Base-by-base conservation (phyloP, 2,888 invertebrate genomes). In the Stramonita haemastoma region DNA sequence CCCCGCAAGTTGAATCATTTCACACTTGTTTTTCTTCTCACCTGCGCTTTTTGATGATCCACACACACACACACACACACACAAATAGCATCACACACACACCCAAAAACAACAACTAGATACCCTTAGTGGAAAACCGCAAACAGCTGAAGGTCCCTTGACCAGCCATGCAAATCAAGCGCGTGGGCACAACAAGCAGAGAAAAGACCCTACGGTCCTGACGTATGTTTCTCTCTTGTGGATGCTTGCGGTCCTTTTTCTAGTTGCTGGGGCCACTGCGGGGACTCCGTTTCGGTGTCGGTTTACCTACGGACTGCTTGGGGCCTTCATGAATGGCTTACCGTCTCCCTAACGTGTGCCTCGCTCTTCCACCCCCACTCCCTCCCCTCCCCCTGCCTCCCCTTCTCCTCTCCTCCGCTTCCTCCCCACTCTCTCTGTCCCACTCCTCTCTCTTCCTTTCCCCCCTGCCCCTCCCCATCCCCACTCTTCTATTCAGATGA, bases 161-260 rank as follows among this genome's bases (percentile, higher is more conserved):
- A 73, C 73, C 73, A 73, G n/a, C 73, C 73, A 73, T 73, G 73
- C 73, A 73, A 73, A 73, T n/a, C 73, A 22, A 73, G n/a, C 11
- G 26, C n/a, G 73, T 11, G 73, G 73, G n/a, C n/a, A 73, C 22
- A 73, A 1, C 8, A 70, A 70, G n/a, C n/a, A 60, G 22, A 60
- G 60, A 60, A 60, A 60, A 60, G 60, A 22, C 4, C 46, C 46
- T 46, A 2, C 8, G 46, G 46, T 46, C 46, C 46, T 46, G 46
- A 46, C 46, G 8, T 46, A 46, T 8, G 46, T 46, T 13, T 73
- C 73, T 73, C n/a, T 46, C 46, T 46, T 46, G 26, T 34, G 34
- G 79, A 34, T 79, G 79, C 79, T 79, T 34, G 17, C 32, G 34
- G 34, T 32, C 32, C 79, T 34, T 34, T 79, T 26, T 17, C 15